A percentile compares a stretch with the other conserved stretches of the same genome.
Evolutionary conservation across 2,797 vertebrate genomes (phyloP).

Genomic region (Helostoma temminkii): DNA sequence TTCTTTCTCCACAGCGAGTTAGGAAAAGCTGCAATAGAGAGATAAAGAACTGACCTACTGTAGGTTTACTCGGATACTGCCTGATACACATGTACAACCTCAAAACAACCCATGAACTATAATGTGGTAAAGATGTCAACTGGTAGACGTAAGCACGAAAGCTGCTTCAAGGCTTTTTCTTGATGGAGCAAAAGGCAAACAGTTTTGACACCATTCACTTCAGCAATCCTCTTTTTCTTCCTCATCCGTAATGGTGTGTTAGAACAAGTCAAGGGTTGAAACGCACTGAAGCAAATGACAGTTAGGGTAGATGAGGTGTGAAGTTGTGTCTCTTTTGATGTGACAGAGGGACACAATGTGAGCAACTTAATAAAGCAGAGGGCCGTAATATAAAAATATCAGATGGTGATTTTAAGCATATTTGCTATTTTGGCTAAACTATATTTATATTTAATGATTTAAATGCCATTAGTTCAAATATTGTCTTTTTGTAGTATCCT

Average conservation of each 20-base stretch:
- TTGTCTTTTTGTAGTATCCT: background rate
- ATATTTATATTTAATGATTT: background rate
- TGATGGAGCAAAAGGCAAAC: conserved; percentile 65
- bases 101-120: conserved; percentile 54
- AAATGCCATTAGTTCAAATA: background rate
- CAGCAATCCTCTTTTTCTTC: conserved; percentile 42
- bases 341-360: conserved; percentile 22
- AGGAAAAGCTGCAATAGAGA: conserved; percentile 48
- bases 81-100: conserved; percentile 55
- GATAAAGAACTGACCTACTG: conserved; percentile 51
- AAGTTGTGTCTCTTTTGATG: conserved; percentile 34
- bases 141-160: conserved; percentile 33
- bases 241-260: conserved; percentile 49
- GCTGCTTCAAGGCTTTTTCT: conserved; percentile 51
- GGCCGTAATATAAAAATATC: background rate
- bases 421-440: too few species aligned
- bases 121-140: conserved; percentile 65
- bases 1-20: conserved; percentile 11
- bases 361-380: conserved; percentile 12
- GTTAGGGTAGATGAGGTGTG: conserved; percentile 22
- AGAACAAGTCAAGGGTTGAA: conserved; percentile 52
- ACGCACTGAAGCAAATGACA: conserved; percentile 63
- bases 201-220: conserved; percentile 60
- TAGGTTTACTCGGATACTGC: conserved; percentile 38
- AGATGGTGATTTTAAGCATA: background rate